Conservation (phyloP, 2,797 vertebrate genomes). For the Hyperoplus lanceolatus region DNA sequence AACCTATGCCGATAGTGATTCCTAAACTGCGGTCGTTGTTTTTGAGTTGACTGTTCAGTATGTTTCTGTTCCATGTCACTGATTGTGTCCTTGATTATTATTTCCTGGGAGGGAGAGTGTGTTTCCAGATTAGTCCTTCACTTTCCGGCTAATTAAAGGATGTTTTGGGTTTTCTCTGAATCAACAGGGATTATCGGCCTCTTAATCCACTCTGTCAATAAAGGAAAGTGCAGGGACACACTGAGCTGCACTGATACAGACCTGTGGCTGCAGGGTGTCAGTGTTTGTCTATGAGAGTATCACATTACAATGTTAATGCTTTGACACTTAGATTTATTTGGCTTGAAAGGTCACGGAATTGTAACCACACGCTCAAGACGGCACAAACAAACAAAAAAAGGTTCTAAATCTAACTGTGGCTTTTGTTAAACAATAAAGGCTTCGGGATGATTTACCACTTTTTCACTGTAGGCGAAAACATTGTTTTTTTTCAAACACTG, state of each 20-base stretch:
- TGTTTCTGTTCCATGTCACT: constrained; percentile 25
- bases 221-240: constrained; percentile 74
- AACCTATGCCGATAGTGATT: no score
- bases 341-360: constrained; percentile 58
- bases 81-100: constrained; percentile 49
- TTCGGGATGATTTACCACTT: constrained; percentile 17
- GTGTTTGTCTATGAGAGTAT: constrained; percentile 42
- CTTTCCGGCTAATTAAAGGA: constrained; percentile 79
- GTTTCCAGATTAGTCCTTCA: constrained; percentile 64
- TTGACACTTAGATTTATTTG: constrained; percentile 43
- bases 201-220: constrained; percentile 81
- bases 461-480: no score
- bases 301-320: constrained; percentile 35
- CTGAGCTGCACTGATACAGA: constrained; percentile 31
- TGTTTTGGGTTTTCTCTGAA: constrained; percentile 75
- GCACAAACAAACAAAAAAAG: constrained; percentile 54
- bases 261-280: constrained; percentile 33
- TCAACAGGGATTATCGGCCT: constrained; percentile 62
- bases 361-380: constrained; percentile 50
- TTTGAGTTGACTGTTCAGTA: not conserved
- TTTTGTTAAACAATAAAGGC: constrained; percentile 21
- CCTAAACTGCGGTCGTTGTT: constrained; percentile 13
- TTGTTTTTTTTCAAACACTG: no score
- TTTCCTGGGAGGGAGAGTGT: constrained; percentile 68
- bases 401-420: constrained; percentile 39